These are phyloP conservation scores for Zonitis immaculata DNA, from an alignment of 2,888 invertebrate species.

Conservation along the genomic window DNA sequence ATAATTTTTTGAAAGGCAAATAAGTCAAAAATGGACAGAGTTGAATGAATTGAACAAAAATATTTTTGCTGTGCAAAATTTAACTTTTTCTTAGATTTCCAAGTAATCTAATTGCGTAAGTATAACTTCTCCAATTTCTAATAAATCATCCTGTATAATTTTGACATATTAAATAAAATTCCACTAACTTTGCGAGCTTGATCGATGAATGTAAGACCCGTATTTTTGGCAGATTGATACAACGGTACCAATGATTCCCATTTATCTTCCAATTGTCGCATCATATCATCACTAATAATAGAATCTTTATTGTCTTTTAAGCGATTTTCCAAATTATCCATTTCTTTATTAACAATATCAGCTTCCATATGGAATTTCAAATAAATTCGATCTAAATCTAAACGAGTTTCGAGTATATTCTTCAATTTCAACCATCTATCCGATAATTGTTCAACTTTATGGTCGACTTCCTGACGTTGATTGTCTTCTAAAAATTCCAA, in stretches of 20 bases:
- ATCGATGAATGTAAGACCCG: constrained; percentile 64
- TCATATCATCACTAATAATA: constrained; percentile 50
- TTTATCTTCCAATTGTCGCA: constrained; percentile 56
- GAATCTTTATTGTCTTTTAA: constrained; percentile 52
- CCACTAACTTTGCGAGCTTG: constrained; percentile 54
- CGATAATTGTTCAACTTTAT: constrained; percentile 59
- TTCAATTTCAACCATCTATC: constrained; percentile 62
- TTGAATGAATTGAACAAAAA: too few species aligned
- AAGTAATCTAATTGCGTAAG: too few species aligned
- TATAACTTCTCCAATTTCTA: too few species aligned
- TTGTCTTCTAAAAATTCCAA: constrained; percentile 61
- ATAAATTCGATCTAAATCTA: constrained; percentile 63
- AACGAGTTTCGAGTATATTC: constrained; percentile 57
- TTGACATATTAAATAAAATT: neutral
- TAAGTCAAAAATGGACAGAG: too few species aligned
- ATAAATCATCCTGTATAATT: neutral
- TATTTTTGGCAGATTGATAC: constrained; percentile 62
- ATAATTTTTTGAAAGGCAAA: too few species aligned
- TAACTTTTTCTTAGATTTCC: too few species aligned
- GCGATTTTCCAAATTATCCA: constrained; percentile 59
- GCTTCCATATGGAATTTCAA: constrained; percentile 69
- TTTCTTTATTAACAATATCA: constrained; percentile 59
- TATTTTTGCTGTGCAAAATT: too few species aligned
- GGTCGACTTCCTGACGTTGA: constrained; percentile 59
- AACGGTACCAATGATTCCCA: constrained; percentile 62